Evolutionary conservation across 2,113 vertebrate species (phyloP), one percentile per base, ranked within the genome.

Genomic region (Dicerorhinus sumatrensis): DNA sequence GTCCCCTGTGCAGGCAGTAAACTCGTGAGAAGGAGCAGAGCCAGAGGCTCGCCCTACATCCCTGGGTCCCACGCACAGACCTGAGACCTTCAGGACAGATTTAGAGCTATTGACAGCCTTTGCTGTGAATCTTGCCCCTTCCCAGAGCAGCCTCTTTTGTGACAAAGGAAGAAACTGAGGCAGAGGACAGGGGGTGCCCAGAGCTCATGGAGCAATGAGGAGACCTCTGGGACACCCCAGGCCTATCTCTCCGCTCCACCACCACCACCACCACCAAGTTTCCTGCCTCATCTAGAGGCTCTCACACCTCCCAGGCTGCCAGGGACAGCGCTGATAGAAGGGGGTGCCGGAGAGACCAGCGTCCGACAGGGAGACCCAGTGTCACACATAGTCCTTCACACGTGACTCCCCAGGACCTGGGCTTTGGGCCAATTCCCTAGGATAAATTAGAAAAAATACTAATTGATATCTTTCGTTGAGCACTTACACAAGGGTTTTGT

Each of bases 11-110:
- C 51, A 8, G 6, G n/a, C 81, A 25, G 89, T 29, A 21, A 97
- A 97, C 65, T 4, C 77, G 89, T 98, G 96, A 97, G 84, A 6
- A 13, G 80, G 65, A 94, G 5, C 14, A 2, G 94, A 95, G 97
- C 84, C 93, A 56, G 83, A 0, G 0, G 1, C 70, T 73, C 83
- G 8, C n/a, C 84, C 2, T 29, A 7, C 84, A 36, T 8, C 60
- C 1, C 39, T 18, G 12, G 54, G 72, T 65, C 73, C 85, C 46
- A 2, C 0, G 12, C 85, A 75, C 20, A 10, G 65, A 85, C 62
- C 36, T 36, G 39, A 70, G 60, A 42, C 51, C 42, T 77, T 69
- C 48, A 67, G 69, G 70, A 63, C 83, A 63, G 70, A 90, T 80
- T 91, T 81, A 72, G 67, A 67, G 79, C 79, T 73, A 20, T 54